Percentiles rank a stretch among this genome's conserved stretches.
Evolutionary conservation across 2,888 invertebrate genomes (phyloP).

Genomic region (Gortyna flavago): DNA sequence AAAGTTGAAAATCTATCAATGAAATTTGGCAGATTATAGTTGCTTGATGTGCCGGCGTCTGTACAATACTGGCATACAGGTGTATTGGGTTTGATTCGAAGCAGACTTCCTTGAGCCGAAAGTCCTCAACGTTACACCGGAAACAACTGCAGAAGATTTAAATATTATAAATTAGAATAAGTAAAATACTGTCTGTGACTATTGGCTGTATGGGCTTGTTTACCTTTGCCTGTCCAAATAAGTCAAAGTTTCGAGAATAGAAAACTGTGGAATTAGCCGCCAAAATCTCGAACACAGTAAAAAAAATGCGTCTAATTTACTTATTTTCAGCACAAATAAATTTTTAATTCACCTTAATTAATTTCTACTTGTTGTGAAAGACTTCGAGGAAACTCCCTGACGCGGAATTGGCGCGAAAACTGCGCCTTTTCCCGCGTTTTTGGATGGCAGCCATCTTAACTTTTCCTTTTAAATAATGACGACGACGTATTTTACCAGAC

Average conservation of each 20-base stretch:
- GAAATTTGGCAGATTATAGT: no score
- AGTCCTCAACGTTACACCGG: not conserved
- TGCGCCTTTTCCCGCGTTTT: constrained; percentile 51
- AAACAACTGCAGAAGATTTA: not conserved
- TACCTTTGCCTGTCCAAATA: not conserved
- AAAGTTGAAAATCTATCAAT: no score
- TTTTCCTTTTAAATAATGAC: constrained; percentile 57
- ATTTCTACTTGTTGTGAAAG: constrained; percentile 54
- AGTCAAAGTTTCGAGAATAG: not conserved
- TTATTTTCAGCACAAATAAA: constrained; percentile 4
- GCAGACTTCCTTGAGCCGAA: not conserved
- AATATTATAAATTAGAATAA: not conserved
- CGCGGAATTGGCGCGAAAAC: constrained; percentile 52
- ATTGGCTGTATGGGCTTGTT: not conserved
- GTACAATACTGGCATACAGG: not conserved
- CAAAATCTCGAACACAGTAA: not conserved
- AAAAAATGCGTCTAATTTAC: not conserved
- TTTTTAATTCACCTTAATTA: constrained; percentile 35
- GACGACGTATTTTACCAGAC: constrained; percentile 31
- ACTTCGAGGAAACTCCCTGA: constrained; percentile 62
- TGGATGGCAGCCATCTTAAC: constrained; percentile 64
- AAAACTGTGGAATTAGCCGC: not conserved
- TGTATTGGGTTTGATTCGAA: not conserved
- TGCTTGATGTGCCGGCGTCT: no score
- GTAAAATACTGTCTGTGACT: not conserved